Percentiles rank a stretch among this genome's conserved stretches.
Conservation (phyloP, 2,113 vertebrate species). For the Tachuris rubrigastra region DNA sequence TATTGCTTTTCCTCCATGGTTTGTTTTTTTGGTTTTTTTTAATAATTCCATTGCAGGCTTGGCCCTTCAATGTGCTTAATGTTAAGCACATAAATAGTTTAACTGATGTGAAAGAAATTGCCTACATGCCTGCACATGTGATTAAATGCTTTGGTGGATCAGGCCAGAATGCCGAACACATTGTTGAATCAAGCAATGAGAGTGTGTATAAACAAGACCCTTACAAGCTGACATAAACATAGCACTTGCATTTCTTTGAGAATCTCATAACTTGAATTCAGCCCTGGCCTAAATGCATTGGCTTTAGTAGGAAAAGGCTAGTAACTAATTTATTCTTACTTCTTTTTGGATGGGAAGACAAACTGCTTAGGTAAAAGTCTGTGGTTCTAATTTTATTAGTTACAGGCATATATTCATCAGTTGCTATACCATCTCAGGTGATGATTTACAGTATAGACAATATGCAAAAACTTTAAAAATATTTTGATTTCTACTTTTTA, state of each 20-base stretch:
- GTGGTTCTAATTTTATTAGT: background rate
- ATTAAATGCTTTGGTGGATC: slow-evolving; percentile 26
- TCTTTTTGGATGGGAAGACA: background rate
- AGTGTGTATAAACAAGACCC: background rate
- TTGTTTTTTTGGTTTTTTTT: background rate
- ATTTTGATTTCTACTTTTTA: slow-evolving; percentile 28
- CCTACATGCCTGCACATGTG: background rate
- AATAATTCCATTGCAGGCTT: background rate
- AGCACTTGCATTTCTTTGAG: background rate
- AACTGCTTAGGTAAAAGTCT: background rate
- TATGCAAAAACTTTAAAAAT: background rate
- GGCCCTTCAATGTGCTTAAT: background rate
- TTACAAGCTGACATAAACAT: background rate
- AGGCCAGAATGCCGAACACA: background rate
- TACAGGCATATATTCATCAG: background rate
- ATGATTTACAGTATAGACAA: background rate
- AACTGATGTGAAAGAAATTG: background rate
- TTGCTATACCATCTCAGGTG: background rate
- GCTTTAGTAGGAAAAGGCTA: background rate
- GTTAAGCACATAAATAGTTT: slow-evolving; percentile 6
- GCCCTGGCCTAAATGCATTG: background rate
- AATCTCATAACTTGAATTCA: background rate
- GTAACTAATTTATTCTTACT: background rate
- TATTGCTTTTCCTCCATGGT: background rate
- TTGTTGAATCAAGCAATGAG: background rate